Evolutionary conservation across 2,113 vertebrate genomes (phyloP).

Genomic region (Elanus axillaris): DNA sequence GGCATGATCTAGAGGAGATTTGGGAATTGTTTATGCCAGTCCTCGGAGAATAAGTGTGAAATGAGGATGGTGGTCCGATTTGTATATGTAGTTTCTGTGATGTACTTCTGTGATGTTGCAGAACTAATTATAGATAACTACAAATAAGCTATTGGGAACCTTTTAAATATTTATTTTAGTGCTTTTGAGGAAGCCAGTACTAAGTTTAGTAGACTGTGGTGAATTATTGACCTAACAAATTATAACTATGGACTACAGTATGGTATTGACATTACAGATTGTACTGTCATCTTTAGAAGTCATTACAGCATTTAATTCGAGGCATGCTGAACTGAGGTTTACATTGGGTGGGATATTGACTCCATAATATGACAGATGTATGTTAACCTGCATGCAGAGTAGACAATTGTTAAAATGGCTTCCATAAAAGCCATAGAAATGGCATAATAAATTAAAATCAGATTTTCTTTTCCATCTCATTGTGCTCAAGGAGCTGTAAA

Average conservation of each 20-base stretch:
- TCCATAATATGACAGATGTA: background rate
- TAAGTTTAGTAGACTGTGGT: slow-evolving; percentile 12
- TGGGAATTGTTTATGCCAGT: background rate
- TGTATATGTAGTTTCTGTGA: background rate
- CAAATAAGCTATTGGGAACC: background rate
- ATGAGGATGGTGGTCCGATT: background rate
- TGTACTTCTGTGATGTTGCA: background rate
- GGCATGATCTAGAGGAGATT: background rate
- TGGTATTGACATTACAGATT: slow-evolving; percentile 17
- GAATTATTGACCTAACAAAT: slow-evolving; percentile 50
- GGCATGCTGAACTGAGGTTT: slow-evolving; percentile 18
- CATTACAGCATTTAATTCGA: background rate
- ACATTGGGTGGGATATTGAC: background rate
- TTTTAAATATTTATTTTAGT: background rate
- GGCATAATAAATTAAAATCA: background rate
- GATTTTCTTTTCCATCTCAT: background rate
- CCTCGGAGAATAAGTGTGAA: background rate
- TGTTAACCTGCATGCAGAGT: background rate
- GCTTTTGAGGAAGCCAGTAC: background rate
- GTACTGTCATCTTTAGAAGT: background rate
- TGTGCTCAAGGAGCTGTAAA: background rate
- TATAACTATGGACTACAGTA: background rate
- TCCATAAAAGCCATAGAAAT: background rate
- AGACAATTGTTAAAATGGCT: background rate
- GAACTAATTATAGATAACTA: slow-evolving; percentile 30